These are phyloP conservation scores for Cepaea nemoralis DNA, from an alignment of 1,140 invertebrate genomes.

Conservation along the genomic window DNA sequence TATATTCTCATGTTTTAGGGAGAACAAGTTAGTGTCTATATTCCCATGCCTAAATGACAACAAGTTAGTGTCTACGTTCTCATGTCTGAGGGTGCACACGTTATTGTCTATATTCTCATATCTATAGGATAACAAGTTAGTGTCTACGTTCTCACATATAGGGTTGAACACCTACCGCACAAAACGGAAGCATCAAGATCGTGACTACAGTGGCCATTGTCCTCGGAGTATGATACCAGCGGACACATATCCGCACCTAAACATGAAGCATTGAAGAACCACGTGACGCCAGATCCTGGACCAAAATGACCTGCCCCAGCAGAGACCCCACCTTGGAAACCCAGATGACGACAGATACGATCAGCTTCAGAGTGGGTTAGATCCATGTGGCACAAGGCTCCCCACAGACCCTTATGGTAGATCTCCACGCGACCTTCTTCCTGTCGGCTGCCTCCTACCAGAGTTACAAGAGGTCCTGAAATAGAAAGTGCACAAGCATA, in stretches of 20 bases:
- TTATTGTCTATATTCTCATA: too few relatives aligned
- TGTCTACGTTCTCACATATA: too few relatives aligned
- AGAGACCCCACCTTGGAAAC: slow-evolving; percentile 65
- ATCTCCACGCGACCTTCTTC: slow-evolving; percentile 89
- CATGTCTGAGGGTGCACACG: too few relatives aligned
- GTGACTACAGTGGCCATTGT: slow-evolving; percentile 40
- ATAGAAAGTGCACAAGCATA: not conserved
- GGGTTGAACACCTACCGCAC: slow-evolving; percentile 52
- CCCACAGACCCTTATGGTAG: slow-evolving; percentile 87
- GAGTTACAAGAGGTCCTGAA: slow-evolving; percentile 54
- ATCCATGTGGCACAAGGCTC: slow-evolving; percentile 90
- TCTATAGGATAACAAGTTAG: too few relatives aligned
- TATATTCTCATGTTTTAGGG: too few relatives aligned
- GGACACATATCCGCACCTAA: slow-evolving; percentile 42
- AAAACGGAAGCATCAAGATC: slow-evolving; percentile 51
- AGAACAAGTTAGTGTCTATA: too few relatives aligned
- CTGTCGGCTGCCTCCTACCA: slow-evolving; percentile 60
- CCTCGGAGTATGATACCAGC: slow-evolving; percentile 22
- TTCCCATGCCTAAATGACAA: too few relatives aligned
- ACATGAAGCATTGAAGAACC: slow-evolving; percentile 55
- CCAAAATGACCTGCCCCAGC: slow-evolving; percentile 53
- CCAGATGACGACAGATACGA: slow-evolving; percentile 85
- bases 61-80: too few relatives aligned
- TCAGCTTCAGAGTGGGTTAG: slow-evolving; percentile 86
- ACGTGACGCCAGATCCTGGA: slow-evolving; percentile 47